Evolutionary conservation across 92 coral and sea anemone species (phyloP), one percentile per base, ranked within the genome.

Genomic region (Galaxea fascicularis): DNA sequence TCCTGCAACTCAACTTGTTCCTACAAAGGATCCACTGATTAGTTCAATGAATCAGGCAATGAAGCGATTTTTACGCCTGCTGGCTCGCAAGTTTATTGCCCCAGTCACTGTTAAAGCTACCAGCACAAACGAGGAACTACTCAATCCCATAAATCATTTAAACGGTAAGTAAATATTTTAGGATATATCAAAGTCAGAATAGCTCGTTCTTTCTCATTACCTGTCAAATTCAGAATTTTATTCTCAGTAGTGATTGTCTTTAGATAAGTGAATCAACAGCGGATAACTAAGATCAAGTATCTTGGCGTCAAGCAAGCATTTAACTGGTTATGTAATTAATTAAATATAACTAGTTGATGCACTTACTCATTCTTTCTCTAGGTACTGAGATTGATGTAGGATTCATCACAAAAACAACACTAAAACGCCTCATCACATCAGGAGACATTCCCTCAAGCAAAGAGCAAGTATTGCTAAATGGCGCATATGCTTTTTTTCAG

Each of bases 41-140:
- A 14, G 53, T 47, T 47, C 53, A 47, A 47, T 47, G 53, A 47
- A 47, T 47, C 53, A 47, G 53, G 53, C 53, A 47, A 47, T 47
- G 53, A 47, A 47, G 53, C 53, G 53, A 47, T 47, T 47, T 47
- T 47, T 47, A 47, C 53, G 53, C 53, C 53, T 72, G 35, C 71
- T 82, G 56, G 83, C 88, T n/a, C 73, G 82, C 79, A 87, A 80
- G 67, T 80, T 87, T 76, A 53, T 80, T 75, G 64, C 82, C 44
- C 90, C 82, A 60, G 84, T 56, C 47, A 76, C 82, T 58, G 84
- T 85, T 59, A 57, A 73, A 52, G 75, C 76, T n/a, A 74, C 87
- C 26, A 80, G 31, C 35, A 46, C 60, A 24, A 35, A 76, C 35
- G 65, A 86, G 30, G 79, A 87, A 58, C 70, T 80, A 45, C 73